Base-by-base conservation (phyloP, 2,113 vertebrate species). In the Lamprologus tigripictilis region DNA sequence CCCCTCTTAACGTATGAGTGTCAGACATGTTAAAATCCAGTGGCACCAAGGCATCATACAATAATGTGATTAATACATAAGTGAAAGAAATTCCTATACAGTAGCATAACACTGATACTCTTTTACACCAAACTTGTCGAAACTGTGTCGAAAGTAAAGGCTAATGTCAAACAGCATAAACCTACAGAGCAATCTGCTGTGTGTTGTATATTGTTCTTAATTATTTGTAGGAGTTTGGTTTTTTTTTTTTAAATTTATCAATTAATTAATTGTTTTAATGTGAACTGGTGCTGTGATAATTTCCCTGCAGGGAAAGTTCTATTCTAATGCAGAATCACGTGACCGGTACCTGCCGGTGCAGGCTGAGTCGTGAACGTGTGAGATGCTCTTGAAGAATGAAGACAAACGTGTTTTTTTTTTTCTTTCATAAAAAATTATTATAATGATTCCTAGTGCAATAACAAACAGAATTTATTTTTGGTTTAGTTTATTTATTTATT, bases 101-200 rank as follows among this genome's bases (percentile, higher is more conserved):
- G 33, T 33, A 40, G 33, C n/a, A 3, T 68, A 37, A 23, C n/a
- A 14, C 8, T 9, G 3, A 71, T 16, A 23, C n/a, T 21, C 11
- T 21, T 23, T 23, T 23, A 14, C 13, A 73, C 66, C 8, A 45
- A 73, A 26, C 13, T 42, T 26, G n/a, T 57, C 3, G 0, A 57
- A 71, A 14, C n/a, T 16, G 37, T 3, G 76, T 79, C 3, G 0
- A 51, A 51, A 35, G 17, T 12, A 8, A 71, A 37, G 6, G 47
- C 81, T 51, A 57, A 82, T 57, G 54, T 83, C 37, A 81, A 92
- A 54, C 21, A 1, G 66, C 53, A 40, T 13, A 3, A 42, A 76
- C 10, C 1, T 37, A 45, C 37, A 66, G 57, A 85, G 4, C 26
- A 16, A 16, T 10, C 11, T 19, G 17, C 28, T 63, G 9, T 33